Percentiles rank a stretch among this genome's conserved stretches.
Conservation (phyloP, 1,140 invertebrate genomes). For the Hormaphis cornu region DNA sequence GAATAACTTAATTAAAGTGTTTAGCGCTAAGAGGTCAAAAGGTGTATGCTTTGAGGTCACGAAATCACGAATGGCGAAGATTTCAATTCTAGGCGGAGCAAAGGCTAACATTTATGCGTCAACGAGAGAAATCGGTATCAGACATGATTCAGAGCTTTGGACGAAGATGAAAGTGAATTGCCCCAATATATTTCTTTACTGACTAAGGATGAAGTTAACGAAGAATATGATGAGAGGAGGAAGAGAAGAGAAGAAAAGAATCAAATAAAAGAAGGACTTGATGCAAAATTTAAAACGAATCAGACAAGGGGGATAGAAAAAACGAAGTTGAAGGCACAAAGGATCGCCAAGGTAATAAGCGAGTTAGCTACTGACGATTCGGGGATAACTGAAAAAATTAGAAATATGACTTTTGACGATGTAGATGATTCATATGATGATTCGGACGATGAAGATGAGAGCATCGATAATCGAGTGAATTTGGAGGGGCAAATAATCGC, state of each 20-base stretch:
- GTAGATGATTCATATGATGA: too few relatives aligned
- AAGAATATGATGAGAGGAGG: not conserved
- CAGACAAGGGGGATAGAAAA: too few relatives aligned
- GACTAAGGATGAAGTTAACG: not conserved
- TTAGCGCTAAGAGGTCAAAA: not conserved
- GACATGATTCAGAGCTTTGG: not conserved
- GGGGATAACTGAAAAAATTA: too few relatives aligned
- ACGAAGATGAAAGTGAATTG: not conserved
- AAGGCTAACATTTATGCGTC: not conserved
- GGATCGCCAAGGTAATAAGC: too few relatives aligned
- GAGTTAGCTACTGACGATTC: too few relatives aligned
- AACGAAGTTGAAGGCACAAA: too few relatives aligned
- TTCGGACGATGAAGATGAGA: too few relatives aligned
- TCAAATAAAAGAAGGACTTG: too few relatives aligned
- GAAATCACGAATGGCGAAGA: not conserved
- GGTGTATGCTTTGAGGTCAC: not conserved
- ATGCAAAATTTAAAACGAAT: too few relatives aligned
- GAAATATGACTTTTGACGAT: too few relatives aligned
- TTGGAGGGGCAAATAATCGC: too few relatives aligned
- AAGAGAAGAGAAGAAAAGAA: not conserved
- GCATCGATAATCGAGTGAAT: too few relatives aligned
- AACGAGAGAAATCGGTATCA: not conserved
- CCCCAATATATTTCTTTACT: not conserved
- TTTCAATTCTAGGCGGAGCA: not conserved
- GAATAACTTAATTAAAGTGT: not conserved